Conservation (phyloP, 2,113 vertebrate species). For the Tinamus guttatus region DNA sequence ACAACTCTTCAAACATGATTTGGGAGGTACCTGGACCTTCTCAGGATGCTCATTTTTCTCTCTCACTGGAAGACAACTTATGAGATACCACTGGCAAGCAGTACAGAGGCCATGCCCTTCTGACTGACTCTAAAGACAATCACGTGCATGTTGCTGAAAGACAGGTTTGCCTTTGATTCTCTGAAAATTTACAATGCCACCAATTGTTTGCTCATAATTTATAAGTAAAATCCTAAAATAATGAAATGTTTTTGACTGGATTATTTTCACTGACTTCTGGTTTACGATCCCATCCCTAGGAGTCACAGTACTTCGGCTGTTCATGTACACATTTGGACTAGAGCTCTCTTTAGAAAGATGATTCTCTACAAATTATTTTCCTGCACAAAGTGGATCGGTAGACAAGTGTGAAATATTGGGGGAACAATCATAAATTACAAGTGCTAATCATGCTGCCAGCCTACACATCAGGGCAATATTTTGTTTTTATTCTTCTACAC, state of each 20-base stretch:
- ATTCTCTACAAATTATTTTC: slow-evolving; percentile 19
- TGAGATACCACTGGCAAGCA: neutral
- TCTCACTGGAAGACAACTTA: neutral
- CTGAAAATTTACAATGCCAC: neutral
- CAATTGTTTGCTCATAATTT: neutral
- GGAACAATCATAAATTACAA: slow-evolving; percentile 8
- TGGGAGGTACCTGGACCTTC: neutral
- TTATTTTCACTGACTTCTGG: slow-evolving; percentile 38
- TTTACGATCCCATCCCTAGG: slow-evolving; percentile 3
- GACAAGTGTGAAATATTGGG: slow-evolving; percentile 21
- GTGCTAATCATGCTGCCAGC: neutral
- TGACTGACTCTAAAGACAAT: neutral
- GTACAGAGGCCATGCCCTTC: neutral
- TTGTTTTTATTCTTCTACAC: neutral
- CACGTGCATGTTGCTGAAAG: fast-evolving
- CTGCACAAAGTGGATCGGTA: neutral
- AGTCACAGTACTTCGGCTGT: slow-evolving; percentile 10
- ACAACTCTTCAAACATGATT: neutral
- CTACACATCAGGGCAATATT: neutral
- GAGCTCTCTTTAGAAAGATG: slow-evolving; percentile 8
- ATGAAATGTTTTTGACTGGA: neutral
- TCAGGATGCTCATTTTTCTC: neutral
- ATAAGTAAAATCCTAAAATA: neutral
- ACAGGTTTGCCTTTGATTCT: neutral
- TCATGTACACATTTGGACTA: neutral